Percentiles rank a stretch among this genome's conserved stretches.
Evolutionary conservation across 2,113 vertebrate species (phyloP).

Genomic region (Noturus placidus): DNA sequence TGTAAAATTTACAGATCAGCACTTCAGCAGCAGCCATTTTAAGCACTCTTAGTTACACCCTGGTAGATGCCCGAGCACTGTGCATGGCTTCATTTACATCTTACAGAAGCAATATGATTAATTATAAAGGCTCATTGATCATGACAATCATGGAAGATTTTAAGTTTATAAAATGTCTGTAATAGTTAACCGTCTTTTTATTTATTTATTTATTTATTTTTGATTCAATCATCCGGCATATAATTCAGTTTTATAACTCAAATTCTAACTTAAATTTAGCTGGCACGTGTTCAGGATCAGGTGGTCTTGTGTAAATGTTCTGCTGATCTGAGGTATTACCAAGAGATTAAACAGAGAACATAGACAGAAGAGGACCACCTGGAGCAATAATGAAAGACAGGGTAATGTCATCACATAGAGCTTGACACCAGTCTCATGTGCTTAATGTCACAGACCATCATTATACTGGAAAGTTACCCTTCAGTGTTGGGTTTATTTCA

Average conservation of each 20-base stretch:
- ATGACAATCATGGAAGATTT: background rate
- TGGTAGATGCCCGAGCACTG: background rate
- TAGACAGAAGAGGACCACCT: background rate
- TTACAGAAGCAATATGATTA: background rate
- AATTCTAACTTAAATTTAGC: too few relatives aligned
- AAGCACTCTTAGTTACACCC: background rate
- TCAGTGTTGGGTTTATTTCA: background rate
- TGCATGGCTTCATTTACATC: background rate
- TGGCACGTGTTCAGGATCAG: background rate
- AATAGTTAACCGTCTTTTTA: background rate
- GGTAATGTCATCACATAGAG: background rate
- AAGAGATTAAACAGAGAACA: constrained; percentile 7
- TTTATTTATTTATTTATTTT: background rate
- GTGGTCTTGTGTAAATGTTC: background rate
- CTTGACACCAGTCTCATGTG: background rate
- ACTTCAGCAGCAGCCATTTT: background rate
- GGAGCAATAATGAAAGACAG: background rate
- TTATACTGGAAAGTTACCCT: background rate
- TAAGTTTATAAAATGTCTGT: background rate
- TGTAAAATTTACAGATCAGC: background rate
- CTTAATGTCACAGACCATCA: background rate
- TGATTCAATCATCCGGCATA: constrained; percentile 36
- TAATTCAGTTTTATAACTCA: background rate
- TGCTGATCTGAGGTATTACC: background rate
- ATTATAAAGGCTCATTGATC: background rate